phyloP scores from a whole-genome alignment of 2,113 vertebrate species.

The Lanius collurio region DNA sequence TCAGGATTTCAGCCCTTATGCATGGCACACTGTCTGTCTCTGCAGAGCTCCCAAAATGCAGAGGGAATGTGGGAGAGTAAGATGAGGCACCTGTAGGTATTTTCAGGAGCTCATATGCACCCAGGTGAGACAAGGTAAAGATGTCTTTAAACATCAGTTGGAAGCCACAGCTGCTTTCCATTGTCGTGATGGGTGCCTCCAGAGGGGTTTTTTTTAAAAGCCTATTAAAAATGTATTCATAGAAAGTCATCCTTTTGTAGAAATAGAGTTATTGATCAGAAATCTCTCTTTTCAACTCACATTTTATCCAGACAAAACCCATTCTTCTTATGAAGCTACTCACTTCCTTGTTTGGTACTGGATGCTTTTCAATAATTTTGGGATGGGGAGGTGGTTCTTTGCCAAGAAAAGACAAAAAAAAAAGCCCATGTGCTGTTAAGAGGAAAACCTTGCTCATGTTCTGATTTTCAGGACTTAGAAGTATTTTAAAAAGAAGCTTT shows the following conservation, averaged over 20 bases:
- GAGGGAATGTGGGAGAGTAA: background rate
- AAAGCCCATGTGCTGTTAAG: background rate
- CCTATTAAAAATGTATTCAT: background rate
- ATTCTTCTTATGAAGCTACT: background rate
- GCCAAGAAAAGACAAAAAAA: background rate
- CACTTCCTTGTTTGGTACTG: background rate
- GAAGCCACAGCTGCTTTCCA: background rate
- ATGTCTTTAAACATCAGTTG: background rate
- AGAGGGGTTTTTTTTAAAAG: background rate
- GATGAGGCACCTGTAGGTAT: background rate
- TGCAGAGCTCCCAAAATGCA: background rate
- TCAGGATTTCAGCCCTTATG: background rate
- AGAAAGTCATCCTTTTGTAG: background rate
- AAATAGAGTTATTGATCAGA: background rate
- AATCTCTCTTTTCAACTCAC: background rate
- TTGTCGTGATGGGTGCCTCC: background rate
- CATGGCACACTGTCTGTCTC: background rate
- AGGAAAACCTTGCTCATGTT: background rate
- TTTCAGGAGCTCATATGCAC: background rate
- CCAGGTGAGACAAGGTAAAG: background rate
- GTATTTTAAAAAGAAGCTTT: background rate
- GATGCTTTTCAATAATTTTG: background rate
- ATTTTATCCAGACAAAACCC: background rate
- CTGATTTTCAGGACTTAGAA: background rate
- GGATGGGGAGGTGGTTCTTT: background rate